Evolutionary conservation across 2,113 vertebrate genomes (phyloP).

Genomic region (Vireo altiloquus): DNA sequence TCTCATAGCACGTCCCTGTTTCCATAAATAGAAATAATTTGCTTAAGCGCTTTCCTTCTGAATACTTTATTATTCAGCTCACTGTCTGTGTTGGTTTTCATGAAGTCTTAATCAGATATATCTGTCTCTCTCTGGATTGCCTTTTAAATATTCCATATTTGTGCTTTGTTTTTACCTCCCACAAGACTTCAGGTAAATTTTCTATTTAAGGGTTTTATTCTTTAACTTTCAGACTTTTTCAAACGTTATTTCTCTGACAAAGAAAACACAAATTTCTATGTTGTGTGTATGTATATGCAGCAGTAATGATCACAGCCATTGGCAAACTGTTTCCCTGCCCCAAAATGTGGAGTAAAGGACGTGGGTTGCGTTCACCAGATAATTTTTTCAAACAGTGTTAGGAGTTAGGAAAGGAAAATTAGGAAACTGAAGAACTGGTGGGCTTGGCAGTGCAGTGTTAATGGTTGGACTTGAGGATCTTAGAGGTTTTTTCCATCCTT

Average conservation of each 20-base stretch:
- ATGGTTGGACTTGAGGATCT: not conserved
- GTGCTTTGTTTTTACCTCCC: not conserved
- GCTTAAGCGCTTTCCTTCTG: not conserved
- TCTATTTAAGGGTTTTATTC: not conserved
- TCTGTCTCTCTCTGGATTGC: conserved; percentile 19
- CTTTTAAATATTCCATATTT: conserved; percentile 30
- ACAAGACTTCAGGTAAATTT: not conserved
- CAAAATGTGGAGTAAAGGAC: not conserved
- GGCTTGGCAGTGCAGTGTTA: not conserved
- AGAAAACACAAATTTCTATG: not conserved
- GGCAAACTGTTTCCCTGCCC: not conserved
- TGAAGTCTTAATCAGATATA: conserved; percentile 59
- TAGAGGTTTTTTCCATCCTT: not conserved
- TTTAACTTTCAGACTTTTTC: not conserved
- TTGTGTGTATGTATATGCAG: not conserved
- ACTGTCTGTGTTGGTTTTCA: conserved; percentile 40
- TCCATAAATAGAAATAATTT: conserved; percentile 58
- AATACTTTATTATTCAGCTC: conserved; percentile 54
- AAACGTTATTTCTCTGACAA: not conserved
- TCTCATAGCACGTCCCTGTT: not conserved
- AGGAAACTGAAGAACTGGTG: not conserved
- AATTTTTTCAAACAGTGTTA: not conserved
- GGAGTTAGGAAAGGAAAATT: not conserved
- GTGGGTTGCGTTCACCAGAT: not conserved
- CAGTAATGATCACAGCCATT: not conserved